Conservation (phyloP, 2,113 vertebrate genomes). For the Hiodon tergisus region DNA sequence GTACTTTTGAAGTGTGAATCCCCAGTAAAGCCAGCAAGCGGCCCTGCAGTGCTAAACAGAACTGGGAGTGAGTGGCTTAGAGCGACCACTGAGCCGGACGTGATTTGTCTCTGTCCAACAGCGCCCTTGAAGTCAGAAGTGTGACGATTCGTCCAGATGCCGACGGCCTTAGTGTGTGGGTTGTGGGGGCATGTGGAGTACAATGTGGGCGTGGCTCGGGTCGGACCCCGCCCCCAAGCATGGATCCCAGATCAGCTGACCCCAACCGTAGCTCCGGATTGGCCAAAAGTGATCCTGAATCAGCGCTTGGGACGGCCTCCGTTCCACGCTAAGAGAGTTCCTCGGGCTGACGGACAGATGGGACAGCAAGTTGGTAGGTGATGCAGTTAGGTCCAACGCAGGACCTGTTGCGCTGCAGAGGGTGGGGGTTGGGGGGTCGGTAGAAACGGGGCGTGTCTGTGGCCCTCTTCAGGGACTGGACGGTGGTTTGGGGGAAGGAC, state of each 20-base stretch:
- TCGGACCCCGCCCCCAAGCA: slow-evolving; percentile 10
- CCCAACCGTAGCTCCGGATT: background rate
- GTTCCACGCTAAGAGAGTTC: slow-evolving; percentile 41
- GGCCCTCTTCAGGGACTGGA: slow-evolving; percentile 77
- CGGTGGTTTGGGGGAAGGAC: slow-evolving; percentile 86
- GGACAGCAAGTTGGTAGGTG: slow-evolving; percentile 48
- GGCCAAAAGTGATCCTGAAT: slow-evolving; percentile 40
- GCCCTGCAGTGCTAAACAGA: background rate
- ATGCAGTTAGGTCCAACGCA: slow-evolving; percentile 27
- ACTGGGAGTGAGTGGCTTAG: background rate
- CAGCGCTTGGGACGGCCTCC: slow-evolving; percentile 42
- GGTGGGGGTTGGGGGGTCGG: slow-evolving; percentile 25
- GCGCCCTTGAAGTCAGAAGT: too few species aligned
- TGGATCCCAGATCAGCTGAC: slow-evolving; percentile 21
- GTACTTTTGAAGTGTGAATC: too few species aligned
- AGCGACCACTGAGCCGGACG: background rate
- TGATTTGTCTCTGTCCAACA: too few species aligned
- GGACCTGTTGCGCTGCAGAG: too few species aligned
- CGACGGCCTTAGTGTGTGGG: too few species aligned
- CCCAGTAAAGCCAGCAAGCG: background rate
- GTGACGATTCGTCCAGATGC: too few species aligned
- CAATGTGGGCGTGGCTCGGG: background rate
- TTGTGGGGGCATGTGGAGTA: background rate
- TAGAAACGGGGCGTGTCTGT: slow-evolving; percentile 41
- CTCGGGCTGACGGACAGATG: slow-evolving; percentile 40